Base-by-base conservation (phyloP, 2,888 invertebrate genomes). In the Andrena minutula region DNA sequence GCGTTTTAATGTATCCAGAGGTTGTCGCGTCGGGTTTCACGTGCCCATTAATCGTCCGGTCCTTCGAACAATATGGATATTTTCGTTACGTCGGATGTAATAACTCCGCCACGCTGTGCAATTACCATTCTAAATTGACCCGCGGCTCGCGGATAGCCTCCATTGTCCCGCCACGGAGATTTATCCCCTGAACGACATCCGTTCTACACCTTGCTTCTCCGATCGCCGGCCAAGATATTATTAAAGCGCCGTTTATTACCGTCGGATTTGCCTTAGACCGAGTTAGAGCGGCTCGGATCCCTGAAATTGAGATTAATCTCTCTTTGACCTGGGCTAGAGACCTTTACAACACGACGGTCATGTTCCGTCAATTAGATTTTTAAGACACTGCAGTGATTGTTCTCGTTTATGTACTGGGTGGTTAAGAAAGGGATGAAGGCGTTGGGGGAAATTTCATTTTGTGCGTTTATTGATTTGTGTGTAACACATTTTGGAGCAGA, bases 1-100 rank as follows among this genome's bases (percentile, higher is more conserved):
- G 32, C 32, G 71, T 72, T 75, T 51, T 68, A 61, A 20, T 65
- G 65, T 74, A 66, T 71, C 73, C 70, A 63, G 41, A 66, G 71
- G 51, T 64, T 69, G 71, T 77, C 82, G 82, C 49, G 61, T 82
- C 82, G 61, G 56, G 75, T 83, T 83, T 82, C 83, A 75, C 53
- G 41, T 23, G 61, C 28, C 66, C 66, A 82, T 83, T 83, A 77
- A 77, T 83, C 74, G 66, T 23, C 7, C 47, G 4, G 20, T 32
- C 49, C 49, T 61, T 51, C 68, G 77, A 63, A 74, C 77, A 76
- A 66, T 82, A 73, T 74, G 60, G 51, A 82, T 82, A 75, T 71
- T 77, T 76, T 68, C 32, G 64, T 58, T 56, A 35, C 5, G n/a
- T 30, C 32, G 26, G 6, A 23, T 30, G 72, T 61, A 76, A 82